Evolutionary conservation across 2,113 vertebrate genomes (phyloP), one percentile per base, ranked within the genome.

Genomic region (Daphoenositta chrysoptera): DNA sequence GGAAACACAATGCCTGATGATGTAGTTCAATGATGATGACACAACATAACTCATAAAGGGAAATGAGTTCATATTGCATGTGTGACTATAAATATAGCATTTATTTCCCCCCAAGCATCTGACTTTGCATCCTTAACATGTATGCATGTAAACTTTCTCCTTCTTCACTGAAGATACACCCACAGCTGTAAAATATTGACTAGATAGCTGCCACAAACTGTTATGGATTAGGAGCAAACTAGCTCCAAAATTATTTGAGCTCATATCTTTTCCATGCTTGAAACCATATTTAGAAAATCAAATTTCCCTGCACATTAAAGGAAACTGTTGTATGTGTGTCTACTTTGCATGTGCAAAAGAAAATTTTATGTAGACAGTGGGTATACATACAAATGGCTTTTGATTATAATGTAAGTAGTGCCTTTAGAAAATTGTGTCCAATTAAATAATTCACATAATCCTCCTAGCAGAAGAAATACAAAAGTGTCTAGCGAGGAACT

Each of bases 391-490:
- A 88, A 96, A 91, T 16, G 3, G 21, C 28, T 73, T 92, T 65
- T 64, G 93, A 95, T 58, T 83, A 66, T 40, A 81, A 8, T 17
- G 24, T 48, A 73, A 93, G 68, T 22, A 58, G 30, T 56, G 64
- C 69, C 47, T 88, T 92, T 64, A 75, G 90, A 90, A 96, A 95
- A 92, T 37, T 75, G 47, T 51, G 37, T 63, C 71, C 44, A 68
- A 78, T 93, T 94, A 90, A 88, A 94, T 89, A 93, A 89, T 79
- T 89, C 65, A 60, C 31, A 48, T 61, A 90, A 84, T 60, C 9
- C 40, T 89, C 51, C 51, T 54, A 94, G 64, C n/a, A 93, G 51
- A 76, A 88, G 82, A 93, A 95, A 93, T 58, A 30, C 6, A 1
- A 33, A 88, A 90, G 13, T 60, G n/a, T 88, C 85, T 64, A 75